Evolutionary conservation across 2,113 vertebrate species (phyloP).

Genomic region (Catharus fuscescens): DNA sequence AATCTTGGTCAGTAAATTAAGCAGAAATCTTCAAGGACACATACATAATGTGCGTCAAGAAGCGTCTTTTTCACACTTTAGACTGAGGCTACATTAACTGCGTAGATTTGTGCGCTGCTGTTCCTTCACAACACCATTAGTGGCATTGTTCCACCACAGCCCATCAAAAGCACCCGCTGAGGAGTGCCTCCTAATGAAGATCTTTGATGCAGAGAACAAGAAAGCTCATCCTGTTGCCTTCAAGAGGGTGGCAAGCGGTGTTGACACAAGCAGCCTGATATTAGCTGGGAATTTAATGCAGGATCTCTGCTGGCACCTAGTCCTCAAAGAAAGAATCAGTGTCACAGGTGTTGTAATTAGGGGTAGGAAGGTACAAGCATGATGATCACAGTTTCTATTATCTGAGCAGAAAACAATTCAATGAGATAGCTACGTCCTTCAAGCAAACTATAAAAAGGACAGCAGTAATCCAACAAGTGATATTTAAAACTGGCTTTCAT

Average conservation of each 20-base stretch:
- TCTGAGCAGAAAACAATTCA: neutral
- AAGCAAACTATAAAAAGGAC: neutral
- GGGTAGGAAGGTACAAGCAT: neutral
- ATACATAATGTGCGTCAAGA: neutral
- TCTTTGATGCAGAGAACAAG: neutral
- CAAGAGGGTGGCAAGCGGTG: neutral
- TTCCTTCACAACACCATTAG: neutral
- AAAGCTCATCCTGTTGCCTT: neutral
- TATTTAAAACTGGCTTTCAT: neutral
- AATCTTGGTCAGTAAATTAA: conserved; percentile 11
- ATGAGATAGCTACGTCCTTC: neutral
- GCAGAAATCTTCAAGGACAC: conserved; percentile 39
- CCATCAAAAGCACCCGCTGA: neutral
- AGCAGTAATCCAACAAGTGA: neutral
- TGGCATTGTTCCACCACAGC: neutral
- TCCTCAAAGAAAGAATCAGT: neutral
- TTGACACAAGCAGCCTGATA: neutral
- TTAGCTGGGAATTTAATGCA: neutral
- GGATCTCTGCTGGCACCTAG: neutral
- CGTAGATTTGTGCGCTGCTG: neutral
- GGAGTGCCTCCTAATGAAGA: neutral
- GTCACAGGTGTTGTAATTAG: neutral
- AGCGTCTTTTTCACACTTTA: neutral
- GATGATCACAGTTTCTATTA: neutral
- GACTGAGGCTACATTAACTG: neutral